Evolutionary conservation across 2,113 vertebrate genomes (phyloP), one percentile per base, ranked within the genome.

Genomic region (Mustelus asterias): DNA sequence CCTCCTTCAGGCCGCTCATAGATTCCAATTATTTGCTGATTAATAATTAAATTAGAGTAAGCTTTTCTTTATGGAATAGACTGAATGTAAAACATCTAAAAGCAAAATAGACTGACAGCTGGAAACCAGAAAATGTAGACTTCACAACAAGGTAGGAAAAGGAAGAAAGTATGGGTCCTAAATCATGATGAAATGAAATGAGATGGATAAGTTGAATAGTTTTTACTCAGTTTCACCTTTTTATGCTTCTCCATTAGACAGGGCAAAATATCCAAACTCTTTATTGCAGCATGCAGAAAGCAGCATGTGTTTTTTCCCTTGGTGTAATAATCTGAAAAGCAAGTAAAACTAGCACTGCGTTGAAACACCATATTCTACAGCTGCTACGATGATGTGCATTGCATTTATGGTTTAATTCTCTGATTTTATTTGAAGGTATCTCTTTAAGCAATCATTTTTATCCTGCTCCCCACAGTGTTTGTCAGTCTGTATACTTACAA

Each of bases 391-490:
- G 44, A 76, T 72, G 44, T 76, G 13, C 69, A 54, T 72, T 95
- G 44, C 33, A 72, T 33, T 95, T 44, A 37, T 9, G 92, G 63
- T 95, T 54, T 72, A 72, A 95, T 95, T 33, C 41, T 72, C 69
- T 76, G 67, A 70, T 94, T 69, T 69, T 94, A 94, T 94, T 70
- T 69, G 65, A 94, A 94, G 37, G 26, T 94, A 94, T 33, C 13
- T 44, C 41, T 72, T 72, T 48, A 26, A 29, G 67, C 24, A 72
- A 95, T 95, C 69, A 95, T 26, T 54, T 58, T 72, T 54, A 48
- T 26, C 26, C 69, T 95, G 41, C 24, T 70, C 13, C 69, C 92
- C 67, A 95, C 41, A 72, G 41, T 54, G 11, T 76, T 95, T 95
- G 67, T 76, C 41, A 44, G 20, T 70, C 37, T 70, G 41, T 44